A percentile compares a stretch with the other conserved stretches of the same genome.
phyloP scores from a whole-genome alignment of 2,113 vertebrate genomes.

The Beaufortia kweichowensis region DNA sequence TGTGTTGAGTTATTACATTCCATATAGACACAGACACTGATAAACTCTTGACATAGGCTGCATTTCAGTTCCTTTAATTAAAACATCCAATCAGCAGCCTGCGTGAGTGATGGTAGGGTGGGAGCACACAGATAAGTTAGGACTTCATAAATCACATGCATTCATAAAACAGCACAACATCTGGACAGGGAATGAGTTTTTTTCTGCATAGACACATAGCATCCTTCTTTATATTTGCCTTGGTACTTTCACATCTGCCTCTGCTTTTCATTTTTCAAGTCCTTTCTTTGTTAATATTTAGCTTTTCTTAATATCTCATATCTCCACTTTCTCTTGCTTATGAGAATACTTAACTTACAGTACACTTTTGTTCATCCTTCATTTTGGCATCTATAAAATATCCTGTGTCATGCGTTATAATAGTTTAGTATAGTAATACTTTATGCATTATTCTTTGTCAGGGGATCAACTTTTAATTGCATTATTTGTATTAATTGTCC shows the following conservation, averaged over 20 bases:
- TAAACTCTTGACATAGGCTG: conserved; percentile 35
- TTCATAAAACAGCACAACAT: conserved; percentile 19
- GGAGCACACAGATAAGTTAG: conserved; percentile 14
- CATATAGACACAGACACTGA: conserved; percentile 39
- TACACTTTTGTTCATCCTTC: too few species aligned
- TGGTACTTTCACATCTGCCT: too few species aligned
- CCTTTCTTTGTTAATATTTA: too few species aligned
- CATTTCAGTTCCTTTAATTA: conserved; percentile 44
- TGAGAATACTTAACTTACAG: too few species aligned
- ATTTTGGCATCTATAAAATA: too few species aligned
- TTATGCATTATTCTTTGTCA: too few species aligned
- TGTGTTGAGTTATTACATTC: conserved; percentile 14
- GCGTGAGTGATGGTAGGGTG: conserved; percentile 33
- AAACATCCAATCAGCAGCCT: conserved; percentile 39
- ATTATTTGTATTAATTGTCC: too few species aligned
- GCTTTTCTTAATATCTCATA: too few species aligned
- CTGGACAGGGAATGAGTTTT: conserved; percentile 34
- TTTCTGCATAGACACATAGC: not conserved
- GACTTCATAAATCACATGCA: conserved; percentile 42
- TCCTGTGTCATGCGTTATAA: too few species aligned
- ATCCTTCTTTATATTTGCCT: conserved; percentile 11
- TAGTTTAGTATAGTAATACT: too few species aligned
- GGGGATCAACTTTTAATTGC: too few species aligned
- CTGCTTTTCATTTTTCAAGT: not conserved
- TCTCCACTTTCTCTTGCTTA: too few species aligned